Conservation (phyloP, 1,140 invertebrate genomes). For the Atta cephalotes region DNA sequence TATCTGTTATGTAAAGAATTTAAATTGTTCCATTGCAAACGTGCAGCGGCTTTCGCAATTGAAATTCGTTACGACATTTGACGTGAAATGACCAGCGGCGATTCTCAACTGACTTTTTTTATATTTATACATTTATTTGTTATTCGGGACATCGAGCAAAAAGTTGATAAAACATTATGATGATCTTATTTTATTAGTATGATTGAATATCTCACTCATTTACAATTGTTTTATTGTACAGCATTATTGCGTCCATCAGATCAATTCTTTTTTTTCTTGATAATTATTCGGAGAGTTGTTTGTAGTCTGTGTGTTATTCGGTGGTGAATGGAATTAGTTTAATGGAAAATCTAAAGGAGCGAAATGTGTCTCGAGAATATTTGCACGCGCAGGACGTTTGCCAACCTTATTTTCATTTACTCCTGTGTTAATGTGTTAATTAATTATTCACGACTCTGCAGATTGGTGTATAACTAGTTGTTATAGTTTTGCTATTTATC, state of each 20-base stretch:
- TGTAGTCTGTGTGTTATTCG: neutral
- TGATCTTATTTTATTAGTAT: conserved; percentile 23
- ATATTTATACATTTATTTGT: neutral
- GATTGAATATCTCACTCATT: neutral
- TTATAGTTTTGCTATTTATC: conserved; percentile 44
- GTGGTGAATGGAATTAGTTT: conserved; percentile 21
- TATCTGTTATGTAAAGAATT: conserved; percentile 65
- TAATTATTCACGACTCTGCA: conserved; percentile 72
- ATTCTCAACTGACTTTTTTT: conserved; percentile 13
- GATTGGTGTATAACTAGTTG: conserved; percentile 49
- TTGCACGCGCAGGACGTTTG: conserved; percentile 34
- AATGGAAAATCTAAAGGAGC: conserved; percentile 30
- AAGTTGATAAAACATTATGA: neutral
- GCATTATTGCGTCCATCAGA: neutral
- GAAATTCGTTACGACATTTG: conserved; percentile 59
- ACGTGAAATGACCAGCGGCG: conserved; percentile 34
- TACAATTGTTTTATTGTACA: neutral
- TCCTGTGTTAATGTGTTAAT: conserved; percentile 74
- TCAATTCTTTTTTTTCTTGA: neutral
- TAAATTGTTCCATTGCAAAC: conserved; percentile 72
- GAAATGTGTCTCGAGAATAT: conserved; percentile 34
- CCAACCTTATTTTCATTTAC: conserved; percentile 68
- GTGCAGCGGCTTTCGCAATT: conserved; percentile 65
- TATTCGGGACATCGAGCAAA: neutral
- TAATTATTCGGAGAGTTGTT: neutral